phyloP scores from a whole-genome alignment of 2,113 vertebrate genomes.

The Melanerpes aurifrons region DNA sequence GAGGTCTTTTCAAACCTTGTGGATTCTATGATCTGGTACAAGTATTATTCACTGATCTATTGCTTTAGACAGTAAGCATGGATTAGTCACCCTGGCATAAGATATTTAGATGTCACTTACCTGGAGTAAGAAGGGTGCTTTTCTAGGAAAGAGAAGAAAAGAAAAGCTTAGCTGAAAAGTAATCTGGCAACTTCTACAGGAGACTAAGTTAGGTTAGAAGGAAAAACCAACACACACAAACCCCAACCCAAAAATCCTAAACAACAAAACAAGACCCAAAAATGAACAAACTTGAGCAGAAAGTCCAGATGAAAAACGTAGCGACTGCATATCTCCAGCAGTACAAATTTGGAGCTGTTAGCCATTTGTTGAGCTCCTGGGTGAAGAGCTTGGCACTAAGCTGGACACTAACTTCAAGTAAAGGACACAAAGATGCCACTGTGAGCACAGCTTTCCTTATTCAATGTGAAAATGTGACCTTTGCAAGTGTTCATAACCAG shows the following conservation, averaged over 20 bases:
- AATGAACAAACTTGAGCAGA: background rate
- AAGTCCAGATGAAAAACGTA: background rate
- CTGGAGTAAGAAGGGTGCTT: constrained; percentile 88
- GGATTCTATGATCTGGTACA: background rate
- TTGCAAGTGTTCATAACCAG: background rate
- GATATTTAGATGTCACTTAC: constrained; percentile 69
- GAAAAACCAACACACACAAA: background rate
- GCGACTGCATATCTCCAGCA: background rate
- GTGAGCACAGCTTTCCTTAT: background rate
- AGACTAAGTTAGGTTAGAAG: background rate
- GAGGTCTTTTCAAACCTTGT: too few species aligned
- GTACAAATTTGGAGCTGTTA: background rate
- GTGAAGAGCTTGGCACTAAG: background rate
- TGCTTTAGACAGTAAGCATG: background rate
- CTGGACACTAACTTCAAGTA: background rate
- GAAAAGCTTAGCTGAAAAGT: background rate
- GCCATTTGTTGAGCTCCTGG: background rate
- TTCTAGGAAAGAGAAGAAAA: constrained; percentile 79
- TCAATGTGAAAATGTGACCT: background rate
- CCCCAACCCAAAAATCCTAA: background rate
- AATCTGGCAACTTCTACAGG: background rate
- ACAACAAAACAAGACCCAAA: too few species aligned
- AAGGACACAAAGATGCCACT: background rate
- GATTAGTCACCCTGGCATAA: background rate
- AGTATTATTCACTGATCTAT: background rate